Conservation (phyloP, 2,113 vertebrate species). For the Empidonax alnorum region DNA sequence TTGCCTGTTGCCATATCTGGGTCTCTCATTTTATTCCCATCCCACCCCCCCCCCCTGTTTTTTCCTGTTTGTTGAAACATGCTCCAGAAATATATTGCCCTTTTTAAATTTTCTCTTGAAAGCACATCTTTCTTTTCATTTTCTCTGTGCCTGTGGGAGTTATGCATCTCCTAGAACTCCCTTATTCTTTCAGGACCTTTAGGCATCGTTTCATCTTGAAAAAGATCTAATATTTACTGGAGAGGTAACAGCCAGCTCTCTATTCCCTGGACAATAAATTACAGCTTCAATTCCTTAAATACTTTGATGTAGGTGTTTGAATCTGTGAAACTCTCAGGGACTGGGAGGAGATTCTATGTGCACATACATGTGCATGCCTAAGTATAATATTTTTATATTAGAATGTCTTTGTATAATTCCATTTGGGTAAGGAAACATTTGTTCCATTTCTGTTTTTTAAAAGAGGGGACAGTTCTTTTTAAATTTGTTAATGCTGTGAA, state of each 20-base stretch:
- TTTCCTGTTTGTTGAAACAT: not conserved
- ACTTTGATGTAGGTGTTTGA: not conserved
- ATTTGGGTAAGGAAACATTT: not conserved
- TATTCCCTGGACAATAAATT: not conserved
- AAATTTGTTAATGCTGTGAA: not conserved
- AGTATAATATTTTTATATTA: not conserved
- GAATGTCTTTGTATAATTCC: not conserved
- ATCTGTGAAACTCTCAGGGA: not conserved
- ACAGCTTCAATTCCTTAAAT: not conserved
- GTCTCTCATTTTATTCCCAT: not conserved
- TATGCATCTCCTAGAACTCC: not conserved
- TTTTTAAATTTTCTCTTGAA: not conserved
- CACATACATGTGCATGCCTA: not conserved
- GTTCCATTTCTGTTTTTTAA: not conserved
- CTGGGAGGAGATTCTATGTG: not conserved
- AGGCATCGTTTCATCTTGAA: not conserved
- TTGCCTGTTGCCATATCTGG: not conserved
- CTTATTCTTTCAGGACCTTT: not conserved
- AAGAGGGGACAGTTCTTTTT: not conserved
- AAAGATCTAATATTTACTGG: not conserved
- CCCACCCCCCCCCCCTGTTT: not conserved
- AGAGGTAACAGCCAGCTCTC: not conserved
- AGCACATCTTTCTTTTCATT: not conserved
- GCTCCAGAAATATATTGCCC: not conserved
- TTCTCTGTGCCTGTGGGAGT: not conserved